Evolutionary conservation across 2,113 vertebrate genomes (phyloP), one percentile per base, ranked within the genome.

Genomic region (Numenius arquata): DNA sequence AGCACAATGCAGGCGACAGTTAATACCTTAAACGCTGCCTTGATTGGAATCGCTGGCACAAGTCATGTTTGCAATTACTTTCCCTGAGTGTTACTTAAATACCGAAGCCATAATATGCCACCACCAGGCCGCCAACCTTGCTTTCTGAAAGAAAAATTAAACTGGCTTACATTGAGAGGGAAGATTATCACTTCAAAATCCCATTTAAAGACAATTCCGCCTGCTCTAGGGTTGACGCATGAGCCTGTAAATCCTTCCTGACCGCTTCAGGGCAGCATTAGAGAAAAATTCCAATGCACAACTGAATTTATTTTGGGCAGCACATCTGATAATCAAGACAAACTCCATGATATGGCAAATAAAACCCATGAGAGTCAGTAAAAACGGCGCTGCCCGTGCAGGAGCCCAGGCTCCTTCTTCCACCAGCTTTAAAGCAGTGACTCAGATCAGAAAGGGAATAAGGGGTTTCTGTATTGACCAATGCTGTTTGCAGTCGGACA

Each of bases 331-430:
- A 58, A 76, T 76, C 56, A 70, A 77, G 72, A 63, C 50, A 58
- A 75, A 87, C 56, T 29, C 25, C 48, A 18, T 1, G 36, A 65
- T 17, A 34, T 0, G 12, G 56, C 36, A 29, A 76, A 87, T 50
- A 56, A 87, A 87, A 50, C 1, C 38, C 18, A 14, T 2, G 21
- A 20, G 27, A 47, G 27, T 2, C 40, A 1, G n/a, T 73, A 15
- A 21, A 74, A 61, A 8, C 1, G 2, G 52, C 0, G 0, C 53
- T 47, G 53, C 8, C 52, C 1, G 0, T 9, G 27, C 29, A 27
- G n/a, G 21, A n/a, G 27, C 38, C 36, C 8, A 3, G 3, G n/a
- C 3, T 12, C 3, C 15, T 63, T 50, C 59, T 47, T n/a, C 62
- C n/a, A 6, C 20, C 47, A 8, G 59, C 50, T 36, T 45, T 29